phyloP scores from a whole-genome alignment of 2,888 invertebrate genomes.

The Macrosoma leucophasiata region DNA sequence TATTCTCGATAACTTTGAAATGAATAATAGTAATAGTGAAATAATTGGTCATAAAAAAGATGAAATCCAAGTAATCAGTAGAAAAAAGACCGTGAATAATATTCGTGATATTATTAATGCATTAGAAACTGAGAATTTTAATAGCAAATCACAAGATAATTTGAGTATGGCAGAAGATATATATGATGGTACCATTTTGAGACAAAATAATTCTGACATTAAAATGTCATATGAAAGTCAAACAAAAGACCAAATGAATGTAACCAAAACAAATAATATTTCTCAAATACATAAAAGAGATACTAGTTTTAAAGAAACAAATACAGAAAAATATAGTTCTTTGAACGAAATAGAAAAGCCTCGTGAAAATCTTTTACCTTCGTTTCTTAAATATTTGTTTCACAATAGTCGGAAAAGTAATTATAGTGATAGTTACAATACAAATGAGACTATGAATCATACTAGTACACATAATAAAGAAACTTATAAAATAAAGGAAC shows the following conservation, averaged over 20 bases:
- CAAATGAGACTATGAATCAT: too few species aligned
- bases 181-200: constrained; percentile 3
- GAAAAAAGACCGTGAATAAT: constrained; percentile 47
- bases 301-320: constrained; percentile 1
- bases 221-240: too few species aligned
- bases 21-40: too few species aligned
- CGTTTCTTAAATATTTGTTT: constrained; percentile 48
- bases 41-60: too few species aligned
- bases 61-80: constrained; percentile 16
- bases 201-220: too few species aligned
- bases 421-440: too few species aligned
- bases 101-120: constrained; percentile 60
- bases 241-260: too few species aligned
- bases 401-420: constrained; percentile 30
- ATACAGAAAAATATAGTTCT: constrained; percentile 6
- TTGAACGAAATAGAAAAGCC: constrained; percentile 2
- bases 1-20: constrained; percentile 37
- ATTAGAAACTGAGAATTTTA: constrained; percentile 40
- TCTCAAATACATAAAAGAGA: background rate
- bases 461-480: too few species aligned
- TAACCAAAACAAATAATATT: background rate
- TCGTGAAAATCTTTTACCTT: constrained; percentile 34
- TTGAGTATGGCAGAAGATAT: constrained; percentile 45
- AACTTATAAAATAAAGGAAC: too few species aligned
- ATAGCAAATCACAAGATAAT: constrained; percentile 31